Percentiles rank a stretch among this genome's conserved stretches.
These are phyloP conservation scores for Phymanthus crucifer DNA, from an alignment of 92 coral and sea anemone genomes.

Conservation along the genomic window DNA sequence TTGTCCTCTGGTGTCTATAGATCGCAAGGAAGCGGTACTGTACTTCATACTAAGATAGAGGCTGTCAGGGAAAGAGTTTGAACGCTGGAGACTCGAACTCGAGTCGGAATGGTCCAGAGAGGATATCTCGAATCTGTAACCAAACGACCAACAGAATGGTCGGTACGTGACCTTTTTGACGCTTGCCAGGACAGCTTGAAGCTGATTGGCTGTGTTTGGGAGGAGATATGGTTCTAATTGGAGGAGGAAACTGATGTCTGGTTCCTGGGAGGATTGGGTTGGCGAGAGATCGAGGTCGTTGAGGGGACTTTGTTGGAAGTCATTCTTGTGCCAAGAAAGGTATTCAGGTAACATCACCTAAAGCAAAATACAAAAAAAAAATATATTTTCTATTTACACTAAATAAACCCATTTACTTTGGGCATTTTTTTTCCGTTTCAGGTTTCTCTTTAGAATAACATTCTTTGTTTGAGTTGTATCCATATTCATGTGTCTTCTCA, in stretches of 20 bases:
- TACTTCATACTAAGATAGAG: conserved; percentile 66
- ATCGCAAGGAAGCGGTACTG: conserved; percentile 40
- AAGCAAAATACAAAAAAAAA: neutral
- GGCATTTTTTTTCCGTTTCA: too few relatives aligned
- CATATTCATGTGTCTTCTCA: too few relatives aligned
- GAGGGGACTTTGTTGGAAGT: conserved; percentile 54
- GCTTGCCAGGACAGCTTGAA: conserved; percentile 63
- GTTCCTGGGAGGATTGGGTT: conserved; percentile 32
- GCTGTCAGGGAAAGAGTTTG: conserved; percentile 74
- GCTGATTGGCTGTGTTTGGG: conserved; percentile 53
- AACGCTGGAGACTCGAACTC: conserved; percentile 55
- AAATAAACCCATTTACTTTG: too few relatives aligned
- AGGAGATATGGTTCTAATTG: conserved; percentile 79
- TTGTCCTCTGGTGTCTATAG: conserved; percentile 58
- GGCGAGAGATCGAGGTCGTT: conserved; percentile 13
- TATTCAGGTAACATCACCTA: conserved; percentile 84
- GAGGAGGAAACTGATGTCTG: conserved; percentile 62
- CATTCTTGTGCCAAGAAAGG: conserved; percentile 82
- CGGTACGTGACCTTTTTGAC: conserved; percentile 64
- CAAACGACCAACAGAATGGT: conserved; percentile 89
- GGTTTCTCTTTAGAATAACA: too few relatives aligned
- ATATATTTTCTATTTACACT: neutral
- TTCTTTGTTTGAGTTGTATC: too few relatives aligned
- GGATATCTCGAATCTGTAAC: conserved; percentile 71
- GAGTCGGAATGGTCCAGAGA: conserved; percentile 62